Evolutionary conservation across 1,140 invertebrate genomes (phyloP), one percentile per base, ranked within the genome.

Genomic region (Anoplolepis gracilipes): DNA sequence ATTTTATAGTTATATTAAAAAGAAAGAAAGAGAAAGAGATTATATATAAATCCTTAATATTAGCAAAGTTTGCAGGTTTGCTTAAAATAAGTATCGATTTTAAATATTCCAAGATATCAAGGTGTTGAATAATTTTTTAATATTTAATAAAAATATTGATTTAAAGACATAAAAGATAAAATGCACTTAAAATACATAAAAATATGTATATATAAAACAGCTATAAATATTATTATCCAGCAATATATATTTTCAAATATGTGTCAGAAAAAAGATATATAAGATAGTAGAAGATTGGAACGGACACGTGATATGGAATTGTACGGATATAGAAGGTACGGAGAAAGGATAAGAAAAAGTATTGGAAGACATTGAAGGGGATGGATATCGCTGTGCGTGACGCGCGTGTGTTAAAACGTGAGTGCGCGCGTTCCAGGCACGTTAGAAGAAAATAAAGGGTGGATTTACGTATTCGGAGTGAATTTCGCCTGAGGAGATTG

Each of bases 321-420:
- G 33, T 22, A 70, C 6, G 77, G 16, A 65, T 79, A 69, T 30
- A 33, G 13, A 5, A 30, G 19, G 33, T 57, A 42, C 25, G 36
- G 11, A 82, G 28, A 28, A 82, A 82, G 78, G 39, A n/a, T 82
- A 82, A 73, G 10, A 82, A 81, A 42, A 19, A 46, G 39, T 61
- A 82, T 72, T 79, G 65, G 78, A 82, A 82, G 67, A 82, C 36
- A 16, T 46, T 73, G 78, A 82, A 82, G n/a, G 77, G 78, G 78
- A 13, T 61, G 78, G 67, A 73, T 81, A 81, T 46, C 25, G 36
- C n/a, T 61, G 67, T 82, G 78, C 67, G 78, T 82, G 78, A 82
- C 53, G 78, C 78, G 67, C 67, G 78, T 82, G 65, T 82, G 78
- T 73, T 72, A 82, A 82, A 36, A 82, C 53, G 55, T 28, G 67